Conservation (phyloP, 2,888 invertebrate species). For the Eupithecia exiguata region DNA sequence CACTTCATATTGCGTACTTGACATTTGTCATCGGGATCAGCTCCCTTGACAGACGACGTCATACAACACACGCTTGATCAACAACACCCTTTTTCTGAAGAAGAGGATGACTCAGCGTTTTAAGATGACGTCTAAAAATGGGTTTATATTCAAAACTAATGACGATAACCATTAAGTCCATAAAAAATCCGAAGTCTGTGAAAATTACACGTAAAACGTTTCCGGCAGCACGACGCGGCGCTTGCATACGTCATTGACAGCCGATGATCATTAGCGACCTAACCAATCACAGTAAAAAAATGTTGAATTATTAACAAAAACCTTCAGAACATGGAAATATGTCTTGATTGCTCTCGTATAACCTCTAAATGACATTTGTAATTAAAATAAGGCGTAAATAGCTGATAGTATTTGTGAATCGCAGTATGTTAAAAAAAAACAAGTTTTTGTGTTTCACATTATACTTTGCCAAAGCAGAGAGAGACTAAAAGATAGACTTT, state of each 20-base stretch:
- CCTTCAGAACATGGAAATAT: conserved; percentile 23
- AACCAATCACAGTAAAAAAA: conserved; percentile 12
- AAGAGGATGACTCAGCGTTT: not conserved
- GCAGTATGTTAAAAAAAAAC: too few species aligned
- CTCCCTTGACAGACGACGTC: conserved; percentile 19
- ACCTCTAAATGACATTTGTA: conserved; percentile 16
- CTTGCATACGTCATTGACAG: conserved; percentile 15
- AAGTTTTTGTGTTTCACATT: not conserved
- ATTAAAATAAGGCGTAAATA: not conserved
- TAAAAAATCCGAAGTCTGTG: conserved; percentile 5
- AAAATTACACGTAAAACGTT: conserved; percentile 24
- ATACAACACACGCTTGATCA: conserved; percentile 6
- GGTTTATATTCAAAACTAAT: conserved; percentile 16
- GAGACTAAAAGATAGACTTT: not conserved
- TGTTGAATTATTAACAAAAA: conserved; percentile 17
- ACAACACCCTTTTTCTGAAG: not conserved
- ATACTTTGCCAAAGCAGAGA: not conserved
- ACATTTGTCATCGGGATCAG: conserved; percentile 17
- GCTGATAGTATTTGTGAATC: not conserved
- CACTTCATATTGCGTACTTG: conserved; percentile 24
- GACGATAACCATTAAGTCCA: conserved; percentile 15
- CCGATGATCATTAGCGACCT: conserved; percentile 17
- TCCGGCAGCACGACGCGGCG: conserved; percentile 23
- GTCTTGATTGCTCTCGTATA: conserved; percentile 14
- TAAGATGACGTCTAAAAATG: conserved; percentile 1